Evolutionary conservation across 2,888 invertebrate species (phyloP).

Genomic region (Euzetes globulus): DNA sequence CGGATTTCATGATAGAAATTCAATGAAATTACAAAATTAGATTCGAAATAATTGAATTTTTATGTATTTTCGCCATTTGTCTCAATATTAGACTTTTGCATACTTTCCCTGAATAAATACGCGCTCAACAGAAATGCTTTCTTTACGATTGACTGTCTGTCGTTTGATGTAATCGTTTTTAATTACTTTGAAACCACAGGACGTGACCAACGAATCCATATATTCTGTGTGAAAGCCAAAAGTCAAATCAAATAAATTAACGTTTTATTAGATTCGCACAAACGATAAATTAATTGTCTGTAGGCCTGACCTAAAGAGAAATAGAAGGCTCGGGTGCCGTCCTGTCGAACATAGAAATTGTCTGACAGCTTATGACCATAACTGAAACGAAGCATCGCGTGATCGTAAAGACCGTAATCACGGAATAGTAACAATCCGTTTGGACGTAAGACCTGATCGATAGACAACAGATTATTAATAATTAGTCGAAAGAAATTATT

Average conservation of each 20-base stretch:
- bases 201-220: slow-evolving; percentile 55
- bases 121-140: slow-evolving; percentile 79
- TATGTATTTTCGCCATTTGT: background rate
- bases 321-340: slow-evolving; percentile 73
- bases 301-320: slow-evolving; percentile 49
- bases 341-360: slow-evolving; percentile 90
- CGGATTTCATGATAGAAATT: too few species aligned
- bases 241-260: background rate
- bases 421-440: slow-evolving; percentile 70
- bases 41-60: too few species aligned
- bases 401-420: slow-evolving; percentile 91
- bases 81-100: slow-evolving; percentile 50
- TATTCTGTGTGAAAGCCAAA: background rate
- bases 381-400: slow-evolving; percentile 89
- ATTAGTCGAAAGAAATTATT: background rate
- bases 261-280: background rate
- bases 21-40: background rate
- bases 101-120: slow-evolving; percentile 90
- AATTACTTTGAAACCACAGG: slow-evolving; percentile 62
- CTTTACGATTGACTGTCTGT: slow-evolving; percentile 83
- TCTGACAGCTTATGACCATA: slow-evolving; percentile 84
- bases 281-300: background rate
- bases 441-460: background rate
- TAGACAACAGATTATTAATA: background rate
- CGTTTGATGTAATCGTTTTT: slow-evolving; percentile 71